Conservation (phyloP, 2,888 invertebrate species). For the Phlogophora meticulosa region DNA sequence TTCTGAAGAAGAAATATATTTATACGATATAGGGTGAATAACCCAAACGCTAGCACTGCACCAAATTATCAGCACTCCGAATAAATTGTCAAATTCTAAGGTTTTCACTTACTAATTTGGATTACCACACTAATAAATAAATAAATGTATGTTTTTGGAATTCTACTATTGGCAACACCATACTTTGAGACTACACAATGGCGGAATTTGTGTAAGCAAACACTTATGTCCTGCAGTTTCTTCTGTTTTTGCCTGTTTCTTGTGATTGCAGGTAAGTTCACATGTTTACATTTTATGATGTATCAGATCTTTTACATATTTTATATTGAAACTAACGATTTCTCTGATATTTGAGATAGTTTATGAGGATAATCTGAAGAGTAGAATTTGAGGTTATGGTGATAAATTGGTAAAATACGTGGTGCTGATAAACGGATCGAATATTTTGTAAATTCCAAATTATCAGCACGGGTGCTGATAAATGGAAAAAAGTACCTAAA, state of each 20-base stretch:
- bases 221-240: slow-evolving; percentile 30
- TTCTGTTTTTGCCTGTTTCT: slow-evolving; percentile 41
- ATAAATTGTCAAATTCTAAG: slow-evolving; percentile 44
- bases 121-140: slow-evolving; percentile 38
- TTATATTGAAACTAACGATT: slow-evolving; percentile 44
- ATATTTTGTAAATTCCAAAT: slow-evolving; percentile 57
- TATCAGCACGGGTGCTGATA: slow-evolving; percentile 60
- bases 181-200: slow-evolving; percentile 47
- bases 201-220: slow-evolving; percentile 25
- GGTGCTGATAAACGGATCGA: slow-evolving; percentile 53
- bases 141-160: slow-evolving; percentile 59
- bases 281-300: slow-evolving; percentile 26
- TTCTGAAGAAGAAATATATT: slow-evolving; percentile 4
- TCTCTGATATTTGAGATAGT: slow-evolving; percentile 31
- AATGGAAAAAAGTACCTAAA: slow-evolving; percentile 52
- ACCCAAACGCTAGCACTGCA: slow-evolving; percentile 10
- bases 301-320: slow-evolving; percentile 30
- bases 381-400: slow-evolving; percentile 52
- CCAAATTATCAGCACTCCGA: slow-evolving; percentile 47
- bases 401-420: slow-evolving; percentile 47
- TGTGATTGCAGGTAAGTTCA: slow-evolving; percentile 12
- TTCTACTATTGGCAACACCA: slow-evolving; percentile 50
- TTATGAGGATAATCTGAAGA: slow-evolving; percentile 30
- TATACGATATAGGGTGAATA: slow-evolving; percentile 3
- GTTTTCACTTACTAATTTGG: slow-evolving; percentile 34